Conservation (phyloP, 2,113 vertebrate genomes). For the Ploceus nigricollis region DNA sequence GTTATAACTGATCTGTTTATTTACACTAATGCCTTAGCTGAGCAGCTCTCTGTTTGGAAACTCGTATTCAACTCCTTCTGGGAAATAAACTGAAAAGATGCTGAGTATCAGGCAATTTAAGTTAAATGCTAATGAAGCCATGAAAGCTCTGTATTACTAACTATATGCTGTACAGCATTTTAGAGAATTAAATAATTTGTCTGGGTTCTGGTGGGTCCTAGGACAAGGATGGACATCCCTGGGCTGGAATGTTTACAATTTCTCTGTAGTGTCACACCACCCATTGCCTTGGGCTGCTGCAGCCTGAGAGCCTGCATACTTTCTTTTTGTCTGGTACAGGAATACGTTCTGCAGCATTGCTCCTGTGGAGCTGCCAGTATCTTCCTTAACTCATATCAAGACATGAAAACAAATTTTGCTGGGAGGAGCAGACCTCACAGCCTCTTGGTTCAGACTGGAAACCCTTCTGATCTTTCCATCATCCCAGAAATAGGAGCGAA, state of each 20-base stretch:
- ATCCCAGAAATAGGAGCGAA: conserved; percentile 78
- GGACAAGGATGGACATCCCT: not conserved
- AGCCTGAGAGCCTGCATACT: not conserved
- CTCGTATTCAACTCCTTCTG: not conserved
- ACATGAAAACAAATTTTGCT: conserved; percentile 59
- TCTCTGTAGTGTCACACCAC: accelerated
- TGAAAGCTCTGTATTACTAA: not conserved
- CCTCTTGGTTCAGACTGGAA: conserved; percentile 72
- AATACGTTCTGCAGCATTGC: conserved; percentile 81
- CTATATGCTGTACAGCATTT: not conserved
- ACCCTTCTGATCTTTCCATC: conserved; percentile 82
- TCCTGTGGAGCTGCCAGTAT: conserved; percentile 79
- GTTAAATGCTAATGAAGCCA: not conserved
- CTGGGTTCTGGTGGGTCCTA: not conserved
- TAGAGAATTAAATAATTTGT: not conserved
- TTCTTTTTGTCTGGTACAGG: conserved; percentile 66
- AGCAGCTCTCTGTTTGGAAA: not conserved
- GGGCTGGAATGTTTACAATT: not conserved
- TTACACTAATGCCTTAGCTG: not conserved
- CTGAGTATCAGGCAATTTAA: not conserved
- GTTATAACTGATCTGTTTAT: not conserved
- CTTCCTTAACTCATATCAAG: conserved; percentile 71
- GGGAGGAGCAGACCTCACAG: conserved; percentile 71
- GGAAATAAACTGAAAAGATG: not conserved
- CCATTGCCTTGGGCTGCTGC: not conserved